Percentiles rank a stretch among this genome's conserved stretches.
Conservation (phyloP, 2,797 vertebrate genomes). For the Benthosema pterotum region DNA sequence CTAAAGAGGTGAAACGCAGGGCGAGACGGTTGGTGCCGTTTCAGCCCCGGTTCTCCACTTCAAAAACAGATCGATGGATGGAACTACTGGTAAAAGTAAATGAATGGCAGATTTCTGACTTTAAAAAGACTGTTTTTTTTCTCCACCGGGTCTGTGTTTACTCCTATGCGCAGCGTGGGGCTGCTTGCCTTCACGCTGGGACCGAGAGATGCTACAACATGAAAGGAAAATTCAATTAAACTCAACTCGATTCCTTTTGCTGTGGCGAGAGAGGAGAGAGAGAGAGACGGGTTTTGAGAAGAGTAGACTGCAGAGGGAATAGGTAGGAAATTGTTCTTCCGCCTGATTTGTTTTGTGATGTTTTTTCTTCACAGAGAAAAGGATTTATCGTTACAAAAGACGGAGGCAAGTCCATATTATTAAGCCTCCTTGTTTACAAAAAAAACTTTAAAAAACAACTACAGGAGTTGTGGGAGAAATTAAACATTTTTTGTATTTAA, state of each 20-base stretch:
- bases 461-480: slow-evolving; percentile 13
- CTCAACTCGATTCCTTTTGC: slow-evolving; percentile 28
- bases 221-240: slow-evolving; percentile 49
- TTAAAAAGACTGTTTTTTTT: slow-evolving; percentile 24
- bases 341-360: slow-evolving; percentile 17
- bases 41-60: slow-evolving; percentile 3
- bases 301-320: neutral
- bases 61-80: slow-evolving; percentile 11
- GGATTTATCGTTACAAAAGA: slow-evolving; percentile 54
- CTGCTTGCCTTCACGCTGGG: slow-evolving; percentile 7
- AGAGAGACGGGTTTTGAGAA: neutral
- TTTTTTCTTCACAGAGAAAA: slow-evolving; percentile 20
- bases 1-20: neutral
- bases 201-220: slow-evolving; percentile 22
- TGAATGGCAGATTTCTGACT: slow-evolving; percentile 8
- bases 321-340: neutral
- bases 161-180: slow-evolving; percentile 30
- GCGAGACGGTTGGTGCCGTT: slow-evolving; percentile 7
- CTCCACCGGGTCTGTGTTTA: slow-evolving; percentile 6
- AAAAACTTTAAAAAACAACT: slow-evolving; percentile 26
- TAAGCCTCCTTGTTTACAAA: slow-evolving; percentile 21
- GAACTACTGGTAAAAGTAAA: neutral
- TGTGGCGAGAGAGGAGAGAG: slow-evolving; percentile 13
- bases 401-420: slow-evolving; percentile 13
- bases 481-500: slow-evolving; percentile 49